Conservation (phyloP, 37 sponge, comb jelly and placozoan genomes). For the Geodia barretti region DNA sequence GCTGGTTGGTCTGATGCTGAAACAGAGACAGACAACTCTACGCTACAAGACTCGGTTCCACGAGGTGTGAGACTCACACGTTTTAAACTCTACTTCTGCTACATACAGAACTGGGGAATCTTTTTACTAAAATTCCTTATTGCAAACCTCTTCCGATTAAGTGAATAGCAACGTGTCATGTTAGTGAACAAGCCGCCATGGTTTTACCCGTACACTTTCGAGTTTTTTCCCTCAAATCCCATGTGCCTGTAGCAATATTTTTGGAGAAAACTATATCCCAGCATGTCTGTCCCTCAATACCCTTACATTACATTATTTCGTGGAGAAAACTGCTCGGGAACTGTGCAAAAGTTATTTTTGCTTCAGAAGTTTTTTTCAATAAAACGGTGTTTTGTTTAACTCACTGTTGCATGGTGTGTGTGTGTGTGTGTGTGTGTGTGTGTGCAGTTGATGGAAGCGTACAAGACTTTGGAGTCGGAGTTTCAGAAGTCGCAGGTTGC, state of each 20-base stretch:
- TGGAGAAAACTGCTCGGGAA: too few relatives aligned
- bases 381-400: not conserved
- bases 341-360: too few relatives aligned
- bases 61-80: conserved; percentile 31
- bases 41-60: conserved; percentile 60
- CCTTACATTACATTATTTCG: too few relatives aligned
- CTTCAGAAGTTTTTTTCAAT: not conserved
- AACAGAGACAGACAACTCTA: conserved; percentile 42
- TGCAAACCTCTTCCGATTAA: too few relatives aligned
- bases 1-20: conserved; percentile 33
- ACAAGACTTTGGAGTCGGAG: conserved; percentile 44
- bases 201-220: too few relatives aligned
- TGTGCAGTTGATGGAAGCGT: conserved; percentile 55
- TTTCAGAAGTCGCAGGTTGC: conserved; percentile 26
- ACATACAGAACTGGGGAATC: too few relatives aligned
- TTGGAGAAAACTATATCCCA: not conserved
- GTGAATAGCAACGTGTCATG: not conserved
- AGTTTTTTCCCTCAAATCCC: too few relatives aligned
- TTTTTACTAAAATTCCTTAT: too few relatives aligned
- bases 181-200: not conserved
- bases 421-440: conserved; percentile 3
- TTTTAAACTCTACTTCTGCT: too few relatives aligned
- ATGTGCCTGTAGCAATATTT: too few relatives aligned
- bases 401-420: conserved; percentile 1
- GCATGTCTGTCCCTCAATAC: too few relatives aligned